These are phyloP conservation scores for Eulithis prunata DNA, from an alignment of 2,888 invertebrate genomes.

Conservation along the genomic window DNA sequence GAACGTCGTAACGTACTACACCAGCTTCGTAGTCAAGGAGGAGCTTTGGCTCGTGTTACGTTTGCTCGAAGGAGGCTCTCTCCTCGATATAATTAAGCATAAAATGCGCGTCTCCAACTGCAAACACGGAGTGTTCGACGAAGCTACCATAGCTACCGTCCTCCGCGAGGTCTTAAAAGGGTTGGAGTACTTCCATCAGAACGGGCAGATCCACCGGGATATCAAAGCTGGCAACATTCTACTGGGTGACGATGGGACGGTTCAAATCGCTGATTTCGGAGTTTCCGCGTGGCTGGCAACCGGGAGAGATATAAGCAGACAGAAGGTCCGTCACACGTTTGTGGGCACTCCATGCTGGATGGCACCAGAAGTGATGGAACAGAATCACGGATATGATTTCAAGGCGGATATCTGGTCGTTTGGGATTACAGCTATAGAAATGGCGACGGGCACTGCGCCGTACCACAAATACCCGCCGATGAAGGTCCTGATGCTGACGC, in stretches of 20 bases:
- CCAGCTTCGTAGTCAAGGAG: constrained; percentile 98
- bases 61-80: constrained; percentile 96
- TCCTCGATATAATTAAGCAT: constrained; percentile 97
- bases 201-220: constrained; percentile 97
- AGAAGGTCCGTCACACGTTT: constrained; percentile 99
- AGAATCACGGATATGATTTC: constrained; percentile 99
- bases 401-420: constrained; percentile 94
- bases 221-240: constrained; percentile 89
- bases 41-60: constrained; percentile 99
- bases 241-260: constrained; percentile 98
- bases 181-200: constrained; percentile 98
- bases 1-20: constrained; percentile 99
- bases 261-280: constrained; percentile 99
- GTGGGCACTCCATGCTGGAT: constrained; percentile 99
- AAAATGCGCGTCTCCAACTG: constrained; percentile 96
- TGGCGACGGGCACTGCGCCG: constrained; percentile 99
- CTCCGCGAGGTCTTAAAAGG: constrained; percentile 98
- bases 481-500: constrained; percentile 99
- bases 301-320: constrained; percentile 96
- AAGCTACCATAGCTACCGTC: constrained; percentile 98
- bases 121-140: constrained; percentile 98
- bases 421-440: constrained; percentile 99
- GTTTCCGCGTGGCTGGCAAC: constrained; percentile 99
- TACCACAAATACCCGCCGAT: constrained; percentile 99
- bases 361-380: constrained; percentile 99